Evolutionary conservation across 1,140 invertebrate species (phyloP).

Genomic region (Glossosoma conforme): DNA sequence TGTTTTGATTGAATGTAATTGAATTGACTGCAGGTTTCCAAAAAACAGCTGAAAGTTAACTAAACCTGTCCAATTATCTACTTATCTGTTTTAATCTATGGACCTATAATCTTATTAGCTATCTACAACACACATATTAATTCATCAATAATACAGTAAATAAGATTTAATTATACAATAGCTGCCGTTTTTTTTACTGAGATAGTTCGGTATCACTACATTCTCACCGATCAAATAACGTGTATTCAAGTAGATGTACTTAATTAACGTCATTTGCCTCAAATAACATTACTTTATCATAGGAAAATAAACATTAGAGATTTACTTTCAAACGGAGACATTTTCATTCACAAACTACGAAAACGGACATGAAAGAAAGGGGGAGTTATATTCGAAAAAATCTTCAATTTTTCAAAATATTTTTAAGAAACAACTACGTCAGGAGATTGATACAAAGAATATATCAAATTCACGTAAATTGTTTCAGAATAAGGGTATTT

Average conservation of each 20-base stretch:
- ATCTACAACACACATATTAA: constrained; percentile 8
- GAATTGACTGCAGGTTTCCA: too few relatives aligned
- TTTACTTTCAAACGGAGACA: constrained; percentile 8
- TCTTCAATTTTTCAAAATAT: too few relatives aligned
- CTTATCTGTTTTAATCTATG: constrained; percentile 3
- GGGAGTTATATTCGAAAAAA: too few relatives aligned
- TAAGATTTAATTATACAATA: constrained; percentile 18
- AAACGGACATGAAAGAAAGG: constrained; percentile 10
- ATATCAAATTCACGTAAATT: too few relatives aligned
- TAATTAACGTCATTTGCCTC: constrained; percentile 11
- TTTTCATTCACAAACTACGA: constrained; percentile 10
- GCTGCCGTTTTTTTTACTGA: constrained; percentile 29
- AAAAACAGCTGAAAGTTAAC: too few relatives aligned
- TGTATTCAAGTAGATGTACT: too few relatives aligned
- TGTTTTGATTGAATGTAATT: too few relatives aligned
- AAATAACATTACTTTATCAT: constrained; percentile 18
- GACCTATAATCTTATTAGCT: constrained; percentile 10
- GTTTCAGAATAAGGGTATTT: too few relatives aligned
- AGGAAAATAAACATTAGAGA: constrained; percentile 25
- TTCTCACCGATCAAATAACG: not conserved
- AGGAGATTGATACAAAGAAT: too few relatives aligned
- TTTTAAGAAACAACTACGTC: too few relatives aligned
- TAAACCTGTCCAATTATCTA: too few relatives aligned
- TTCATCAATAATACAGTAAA: constrained; percentile 8
- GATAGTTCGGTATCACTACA: constrained; percentile 17